A percentile compares a stretch with the other conserved stretches of the same genome.
phyloP scores from a whole-genome alignment of 2,113 vertebrate species.

The Orientallactaga bullata region DNA sequence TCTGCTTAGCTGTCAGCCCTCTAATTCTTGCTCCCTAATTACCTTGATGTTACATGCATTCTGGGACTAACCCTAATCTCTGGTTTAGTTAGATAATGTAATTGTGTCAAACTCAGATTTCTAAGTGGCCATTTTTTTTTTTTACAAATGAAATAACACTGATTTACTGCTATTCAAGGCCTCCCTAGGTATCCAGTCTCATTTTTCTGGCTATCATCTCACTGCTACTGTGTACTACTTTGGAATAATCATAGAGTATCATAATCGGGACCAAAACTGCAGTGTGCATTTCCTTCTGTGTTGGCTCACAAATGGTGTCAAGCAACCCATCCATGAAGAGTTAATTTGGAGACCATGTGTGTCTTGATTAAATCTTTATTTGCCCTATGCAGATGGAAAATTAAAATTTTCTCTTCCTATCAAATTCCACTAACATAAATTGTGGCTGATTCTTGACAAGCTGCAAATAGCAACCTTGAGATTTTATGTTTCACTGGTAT shows the following conservation, averaged over 20 bases:
- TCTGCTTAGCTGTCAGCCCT: slow-evolving; percentile 16
- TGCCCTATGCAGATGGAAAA: slow-evolving; percentile 1
- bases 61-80: slow-evolving; percentile 41
- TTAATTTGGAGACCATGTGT: slow-evolving; percentile 64
- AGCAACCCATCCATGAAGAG: slow-evolving; percentile 58
- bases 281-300: not conserved
- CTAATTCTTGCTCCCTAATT: not conserved
- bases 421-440: slow-evolving; percentile 52
- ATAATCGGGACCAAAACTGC: not conserved
- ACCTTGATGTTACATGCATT: not conserved
- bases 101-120: slow-evolving; percentile 2
- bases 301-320: slow-evolving; percentile 51
- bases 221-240: not conserved
- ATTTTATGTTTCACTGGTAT: slow-evolving; percentile 57
- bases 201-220: slow-evolving; percentile 48
- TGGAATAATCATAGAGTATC: not conserved
- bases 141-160: slow-evolving; percentile 54
- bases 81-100: slow-evolving; percentile 32
- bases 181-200: not conserved
- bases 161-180: slow-evolving; percentile 3
- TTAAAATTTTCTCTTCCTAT: slow-evolving; percentile 39
- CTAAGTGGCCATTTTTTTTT: slow-evolving; percentile 50
- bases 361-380: slow-evolving; percentile 57
- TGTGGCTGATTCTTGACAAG: slow-evolving; percentile 63
- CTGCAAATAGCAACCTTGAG: slow-evolving; percentile 41